These are phyloP conservation scores for Drosophila rufa DNA, from an alignment of 1,140 invertebrate species.

Conservation along the genomic window DNA sequence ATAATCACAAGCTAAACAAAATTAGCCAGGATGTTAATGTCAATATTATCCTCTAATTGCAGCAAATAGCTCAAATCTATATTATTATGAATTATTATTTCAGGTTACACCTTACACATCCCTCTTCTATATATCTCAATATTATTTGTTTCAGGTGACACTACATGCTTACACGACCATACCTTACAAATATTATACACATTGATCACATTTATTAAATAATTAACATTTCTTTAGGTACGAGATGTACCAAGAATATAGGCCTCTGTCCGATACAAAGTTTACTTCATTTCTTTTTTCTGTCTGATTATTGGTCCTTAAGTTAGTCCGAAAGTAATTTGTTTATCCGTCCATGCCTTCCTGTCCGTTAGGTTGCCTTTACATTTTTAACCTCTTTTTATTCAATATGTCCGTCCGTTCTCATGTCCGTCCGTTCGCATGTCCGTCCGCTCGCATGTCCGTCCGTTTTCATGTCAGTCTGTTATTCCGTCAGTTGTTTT, in stretches of 20 bases:
- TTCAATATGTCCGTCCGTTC: not conserved
- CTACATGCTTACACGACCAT: not conserved
- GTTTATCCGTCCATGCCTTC: not conserved
- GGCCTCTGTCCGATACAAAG: not conserved
- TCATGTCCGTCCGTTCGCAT: not conserved
- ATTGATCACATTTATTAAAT: not conserved
- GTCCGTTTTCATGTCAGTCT: not conserved
- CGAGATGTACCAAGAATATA: not conserved
- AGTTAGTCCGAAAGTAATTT: not conserved
- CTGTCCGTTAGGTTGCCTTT: not conserved
- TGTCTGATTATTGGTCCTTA: not conserved
- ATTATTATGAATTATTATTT: not conserved
- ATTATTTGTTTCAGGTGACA: not conserved
- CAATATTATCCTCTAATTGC: not conserved
- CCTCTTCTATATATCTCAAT: no score
- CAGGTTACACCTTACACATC: no score
- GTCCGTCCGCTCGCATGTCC: not conserved
- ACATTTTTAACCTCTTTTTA: no score
- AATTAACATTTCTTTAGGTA: no score
- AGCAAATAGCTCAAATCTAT: not conserved
- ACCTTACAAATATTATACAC: no score
- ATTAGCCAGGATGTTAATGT: not conserved
- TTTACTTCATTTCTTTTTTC: not conserved
- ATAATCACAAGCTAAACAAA: not conserved
- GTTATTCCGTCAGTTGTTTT: not conserved